These are phyloP conservation scores for Pseudorhiza aurosa DNA, from an alignment of 30 jellyfish, hydroid and myxozoan species.

Conservation along the genomic window DNA sequence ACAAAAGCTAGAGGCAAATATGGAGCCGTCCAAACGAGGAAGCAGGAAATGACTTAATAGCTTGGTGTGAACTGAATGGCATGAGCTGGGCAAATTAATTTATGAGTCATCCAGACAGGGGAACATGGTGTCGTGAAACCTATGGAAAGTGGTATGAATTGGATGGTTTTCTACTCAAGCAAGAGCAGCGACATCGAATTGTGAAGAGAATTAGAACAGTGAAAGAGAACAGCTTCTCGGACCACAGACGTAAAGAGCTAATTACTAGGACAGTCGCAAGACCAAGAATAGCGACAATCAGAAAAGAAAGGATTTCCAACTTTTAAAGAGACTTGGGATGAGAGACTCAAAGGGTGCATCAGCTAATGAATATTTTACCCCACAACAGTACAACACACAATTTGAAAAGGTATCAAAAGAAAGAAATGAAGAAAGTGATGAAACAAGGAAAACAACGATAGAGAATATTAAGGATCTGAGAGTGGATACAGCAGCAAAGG, in stretches of 20 bases:
- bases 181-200: background rate
- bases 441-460: background rate
- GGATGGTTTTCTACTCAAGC: background rate
- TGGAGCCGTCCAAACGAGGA: conserved; percentile 1
- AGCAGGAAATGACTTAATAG: background rate
- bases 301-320: background rate
- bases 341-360: no score
- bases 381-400: no score
- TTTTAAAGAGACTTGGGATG: background rate
- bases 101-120: conserved; percentile 8
- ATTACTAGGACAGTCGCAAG: background rate
- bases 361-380: no score
- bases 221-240: background rate
- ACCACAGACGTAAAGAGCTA: background rate
- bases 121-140: background rate
- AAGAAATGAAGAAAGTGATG: background rate
- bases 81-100: conserved; percentile 1
- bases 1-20: conserved; percentile 1
- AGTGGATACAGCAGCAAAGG: background rate
- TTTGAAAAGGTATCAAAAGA: no score
- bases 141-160: background rate
- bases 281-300: background rate
- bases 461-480: background rate
- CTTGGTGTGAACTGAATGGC: background rate
- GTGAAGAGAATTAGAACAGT: background rate